These are phyloP conservation scores for Trididemnum clinides DNA, from an alignment of 23 tunicate species.

Conservation along the genomic window DNA sequence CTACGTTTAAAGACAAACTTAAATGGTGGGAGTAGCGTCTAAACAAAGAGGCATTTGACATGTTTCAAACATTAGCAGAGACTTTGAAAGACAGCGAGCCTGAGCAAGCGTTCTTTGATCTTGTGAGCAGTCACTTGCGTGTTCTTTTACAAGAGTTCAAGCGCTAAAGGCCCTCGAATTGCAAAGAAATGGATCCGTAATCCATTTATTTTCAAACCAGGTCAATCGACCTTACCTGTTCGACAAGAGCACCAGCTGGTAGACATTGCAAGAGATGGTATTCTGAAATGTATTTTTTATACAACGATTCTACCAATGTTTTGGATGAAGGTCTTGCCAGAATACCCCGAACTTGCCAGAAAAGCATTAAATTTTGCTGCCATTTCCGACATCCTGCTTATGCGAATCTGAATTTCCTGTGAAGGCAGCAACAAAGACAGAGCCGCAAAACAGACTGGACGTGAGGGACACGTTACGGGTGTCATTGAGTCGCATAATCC, in stretches of 20 bases:
- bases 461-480: slow-evolving; percentile 36
- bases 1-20: too few species aligned
- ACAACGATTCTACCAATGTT: slow-evolving; percentile 51
- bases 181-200: slow-evolving; percentile 68
- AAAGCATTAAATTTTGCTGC: slow-evolving; percentile 49
- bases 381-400: slow-evolving; percentile 60
- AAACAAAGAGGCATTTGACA: too few species aligned
- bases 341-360: slow-evolving; percentile 56
- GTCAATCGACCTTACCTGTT: slow-evolving; percentile 40
- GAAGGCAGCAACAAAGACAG: slow-evolving; percentile 58
- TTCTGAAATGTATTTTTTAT: slow-evolving; percentile 32
- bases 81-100: background rate
- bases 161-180: too few species aligned
- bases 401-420: slow-evolving; percentile 58
- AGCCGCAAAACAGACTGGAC: slow-evolving; percentile 49
- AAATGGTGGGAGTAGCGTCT: too few species aligned
- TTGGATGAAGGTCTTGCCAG: slow-evolving; percentile 51
- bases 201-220: slow-evolving; percentile 36
- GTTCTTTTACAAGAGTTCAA: too few species aligned
- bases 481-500: slow-evolving; percentile 36
- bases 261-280: slow-evolving; percentile 51
- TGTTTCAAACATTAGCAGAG: too few species aligned
- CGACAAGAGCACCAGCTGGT: slow-evolving; percentile 55
- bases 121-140: background rate
- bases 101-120: background rate